Base-by-base conservation (phyloP, 2,888 invertebrate genomes). In the Bedellia somnulentella region DNA sequence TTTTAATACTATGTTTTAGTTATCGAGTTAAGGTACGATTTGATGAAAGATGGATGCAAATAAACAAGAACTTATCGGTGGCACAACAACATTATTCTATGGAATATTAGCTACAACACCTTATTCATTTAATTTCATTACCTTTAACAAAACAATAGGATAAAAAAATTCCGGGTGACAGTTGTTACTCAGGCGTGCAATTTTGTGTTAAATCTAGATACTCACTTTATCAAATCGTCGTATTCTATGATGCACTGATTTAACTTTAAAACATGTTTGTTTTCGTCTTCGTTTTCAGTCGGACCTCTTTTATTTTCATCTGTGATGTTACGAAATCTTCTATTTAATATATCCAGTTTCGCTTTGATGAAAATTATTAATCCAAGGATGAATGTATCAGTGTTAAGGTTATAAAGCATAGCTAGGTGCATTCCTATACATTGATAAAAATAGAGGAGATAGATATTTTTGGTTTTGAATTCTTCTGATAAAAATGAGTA, bases 291-390 rank as follows among this genome's bases (percentile, higher is more conserved):
- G 13, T 35, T 24, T 21, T 46, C 39, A 4, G 54, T 50, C n/a
- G 58, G 33, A 24, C 35, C 50, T 16, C 46, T 40, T 10, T 67
- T 34, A 12, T 57, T 57, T 3, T 45, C 35, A 31, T 53, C 47
- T n/a, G n/a, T n/a, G n/a, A n/a, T n/a, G n/a, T n/a, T n/a, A n/a
- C n/a, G n/a, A n/a, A n/a, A n/a, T n/a, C n/a, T n/a, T n/a, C n/a
- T n/a, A n/a, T n/a, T n/a, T n/a, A 67, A 40, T n/a, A 64, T 44
- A 13, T 59, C 55, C 10, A 66, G 38, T 30, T 67, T 63, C 2
- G 61, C 60, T 36, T 58, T 57, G 0, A 39, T 37, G n/a, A 59
- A 46, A 36, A 57, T 41, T 43, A 61, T 42, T 1, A 63, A 24
- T 3, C 63, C 63, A 39, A 57, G 32, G 24, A 64, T 46, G 35